phyloP scores from a whole-genome alignment of 2,888 invertebrate species.

The Stegophylla sp. region DNA sequence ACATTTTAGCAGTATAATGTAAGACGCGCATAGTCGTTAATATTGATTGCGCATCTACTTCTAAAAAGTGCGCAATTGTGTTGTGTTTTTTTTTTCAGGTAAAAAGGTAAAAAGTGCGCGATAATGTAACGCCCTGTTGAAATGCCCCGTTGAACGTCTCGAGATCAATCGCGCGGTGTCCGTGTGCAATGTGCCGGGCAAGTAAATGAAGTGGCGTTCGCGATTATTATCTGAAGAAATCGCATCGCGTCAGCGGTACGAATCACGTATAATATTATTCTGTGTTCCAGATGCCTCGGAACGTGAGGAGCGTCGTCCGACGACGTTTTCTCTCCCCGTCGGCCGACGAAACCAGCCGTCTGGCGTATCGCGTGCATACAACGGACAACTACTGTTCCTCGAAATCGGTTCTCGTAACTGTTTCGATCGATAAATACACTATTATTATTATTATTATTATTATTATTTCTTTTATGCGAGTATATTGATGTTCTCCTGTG shows the following conservation, averaged over 20 bases:
- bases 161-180: slow-evolving; percentile 4
- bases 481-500: too few relatives aligned
- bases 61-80: too few relatives aligned
- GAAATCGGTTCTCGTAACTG: slow-evolving; percentile 15
- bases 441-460: too few relatives aligned
- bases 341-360: background rate
- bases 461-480: too few relatives aligned
- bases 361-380: background rate
- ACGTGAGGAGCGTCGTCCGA: background rate
- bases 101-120: too few relatives aligned
- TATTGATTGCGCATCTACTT: too few relatives aligned
- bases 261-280: background rate
- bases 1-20: too few relatives aligned
- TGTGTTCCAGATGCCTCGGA: slow-evolving; percentile 15
- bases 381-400: background rate
- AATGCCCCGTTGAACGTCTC: background rate
- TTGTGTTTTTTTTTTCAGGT: too few relatives aligned
- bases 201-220: slow-evolving; percentile 26
- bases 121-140: too few relatives aligned
- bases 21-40: too few relatives aligned
- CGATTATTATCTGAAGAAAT: slow-evolving; percentile 41
- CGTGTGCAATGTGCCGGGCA: slow-evolving; percentile 6
- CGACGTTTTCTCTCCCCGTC: background rate
- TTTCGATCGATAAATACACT: background rate
- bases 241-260: slow-evolving; percentile 24